Evolutionary conservation across 2,888 invertebrate species (phyloP).

Genomic region (Perdita meconis): DNA sequence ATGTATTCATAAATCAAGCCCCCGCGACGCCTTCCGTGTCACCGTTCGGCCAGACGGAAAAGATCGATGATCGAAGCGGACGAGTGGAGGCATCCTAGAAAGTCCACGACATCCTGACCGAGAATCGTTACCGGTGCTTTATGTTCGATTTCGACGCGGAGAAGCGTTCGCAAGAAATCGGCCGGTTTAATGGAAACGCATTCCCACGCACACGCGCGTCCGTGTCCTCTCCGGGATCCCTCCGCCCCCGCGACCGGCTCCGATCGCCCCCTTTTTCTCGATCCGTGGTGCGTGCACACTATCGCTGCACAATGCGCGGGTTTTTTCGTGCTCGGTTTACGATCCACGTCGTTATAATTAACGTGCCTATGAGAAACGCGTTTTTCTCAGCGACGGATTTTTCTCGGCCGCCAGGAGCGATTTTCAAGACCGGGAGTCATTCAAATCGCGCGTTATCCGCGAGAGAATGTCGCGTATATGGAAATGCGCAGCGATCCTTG

Average conservation of each 20-base stretch:
- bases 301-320: conserved; percentile 6
- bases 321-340: conserved; percentile 16
- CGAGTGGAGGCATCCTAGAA: conserved; percentile 65
- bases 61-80: conserved; percentile 58
- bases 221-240: conserved; percentile 39
- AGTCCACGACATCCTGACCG: conserved; percentile 75
- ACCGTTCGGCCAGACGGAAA: conserved; percentile 36
- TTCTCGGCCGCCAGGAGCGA: background rate
- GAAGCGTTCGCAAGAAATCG: conserved; percentile 75
- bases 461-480: background rate
- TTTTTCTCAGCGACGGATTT: conserved; percentile 36
- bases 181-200: conserved; percentile 81
- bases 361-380: conserved; percentile 47
- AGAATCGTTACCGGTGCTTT: conserved; percentile 73
- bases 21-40: conserved; percentile 56
- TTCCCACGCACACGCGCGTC: conserved; percentile 78
- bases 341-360: conserved; percentile 40
- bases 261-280: conserved; percentile 15
- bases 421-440: conserved; percentile 18
- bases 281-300: background rate
- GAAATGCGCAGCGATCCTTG: conserved; percentile 14
- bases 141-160: conserved; percentile 65
- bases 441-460: conserved; percentile 28
- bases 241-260: background rate
- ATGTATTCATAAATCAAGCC: conserved; percentile 57